Evolutionary conservation across 2,113 vertebrate genomes (phyloP), one percentile per base, ranked within the genome.

Genomic region (Carettochelys insculpta): DNA sequence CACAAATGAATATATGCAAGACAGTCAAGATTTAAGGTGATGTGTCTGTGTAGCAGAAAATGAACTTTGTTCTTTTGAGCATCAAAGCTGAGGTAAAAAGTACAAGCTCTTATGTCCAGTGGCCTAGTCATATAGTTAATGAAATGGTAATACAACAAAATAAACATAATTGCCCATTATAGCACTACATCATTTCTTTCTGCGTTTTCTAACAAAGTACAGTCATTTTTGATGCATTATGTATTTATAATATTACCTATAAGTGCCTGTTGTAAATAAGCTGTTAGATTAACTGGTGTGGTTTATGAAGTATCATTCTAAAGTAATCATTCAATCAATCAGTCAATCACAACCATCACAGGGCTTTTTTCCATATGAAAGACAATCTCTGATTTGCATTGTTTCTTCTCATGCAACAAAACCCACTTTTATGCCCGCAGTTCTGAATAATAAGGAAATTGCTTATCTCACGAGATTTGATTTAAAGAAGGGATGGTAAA

Each of bases 241-340:
- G 52, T 90, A 89, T 92, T 94, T 91, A 87, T 83, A 84, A 83
- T 83, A 85, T 95, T 96, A 94, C 90, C 68, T 88, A 38, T 94
- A 95, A 94, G 88, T 83, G 68, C 54, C 88, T 87, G 75, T 91
- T 91, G 92, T 94, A 96, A 97, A 94, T 52, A 95, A 95, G 47
- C 79, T 93, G 19, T 92, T 91, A 95, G 86, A 95, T 92, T 94
- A 95, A 91, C 83, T 91, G 83, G 83, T 73, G 71, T 52, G 51
- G 78, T 27, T 86, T 68, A 80, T 83, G 5, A 96, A 94, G 43
- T 81, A 83, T 83, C 75, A 86, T 96, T 96, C 91, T 78, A 77
- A 92, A 93, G 85, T 95, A 89, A 91, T 95, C 84, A 91, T 73
- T 96, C 87, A 96, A 86, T 88, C 93, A 95, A 24, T 96, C 79